Conservation (phyloP, 53 echinoderm and acorn worm species). For the Antedon mediterranea region DNA sequence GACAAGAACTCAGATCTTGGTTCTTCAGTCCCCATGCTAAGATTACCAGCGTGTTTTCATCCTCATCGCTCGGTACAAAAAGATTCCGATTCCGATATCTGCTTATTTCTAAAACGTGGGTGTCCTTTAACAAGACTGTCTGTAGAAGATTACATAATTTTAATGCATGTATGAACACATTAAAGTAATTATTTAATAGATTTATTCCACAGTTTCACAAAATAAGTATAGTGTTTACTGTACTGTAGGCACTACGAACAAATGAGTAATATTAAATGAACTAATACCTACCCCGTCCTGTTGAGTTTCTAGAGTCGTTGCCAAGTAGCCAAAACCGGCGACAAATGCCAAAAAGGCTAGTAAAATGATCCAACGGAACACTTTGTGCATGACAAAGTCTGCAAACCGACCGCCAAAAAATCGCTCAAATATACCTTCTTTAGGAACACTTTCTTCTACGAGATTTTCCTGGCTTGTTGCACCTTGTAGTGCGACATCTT, state of each 20-base stretch:
- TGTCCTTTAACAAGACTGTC: background rate
- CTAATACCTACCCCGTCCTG: background rate
- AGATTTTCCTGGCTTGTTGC: background rate
- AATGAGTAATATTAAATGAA: background rate
- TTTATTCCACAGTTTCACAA: too few species aligned
- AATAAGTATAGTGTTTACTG: too few species aligned
- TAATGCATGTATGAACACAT: too few species aligned
- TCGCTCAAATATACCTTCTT: background rate
- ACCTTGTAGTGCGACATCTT: background rate
- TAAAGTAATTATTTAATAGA: too few species aligned
- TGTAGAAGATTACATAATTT: background rate
- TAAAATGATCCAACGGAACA: background rate
- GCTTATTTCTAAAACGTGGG: background rate
- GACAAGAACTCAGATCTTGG: background rate
- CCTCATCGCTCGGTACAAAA: background rate
- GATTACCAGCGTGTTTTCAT: background rate
- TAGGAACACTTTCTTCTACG: background rate
- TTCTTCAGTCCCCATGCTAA: slow-evolving; percentile 5
- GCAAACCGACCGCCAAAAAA: background rate
- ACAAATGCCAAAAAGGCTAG: background rate
- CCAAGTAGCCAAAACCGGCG: background rate
- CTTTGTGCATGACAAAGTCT: background rate
- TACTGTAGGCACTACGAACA: too few species aligned
- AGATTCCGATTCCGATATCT: background rate
- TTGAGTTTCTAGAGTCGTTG: background rate